Conservation (phyloP, 2,113 vertebrate genomes). For the Bucco capensis region DNA sequence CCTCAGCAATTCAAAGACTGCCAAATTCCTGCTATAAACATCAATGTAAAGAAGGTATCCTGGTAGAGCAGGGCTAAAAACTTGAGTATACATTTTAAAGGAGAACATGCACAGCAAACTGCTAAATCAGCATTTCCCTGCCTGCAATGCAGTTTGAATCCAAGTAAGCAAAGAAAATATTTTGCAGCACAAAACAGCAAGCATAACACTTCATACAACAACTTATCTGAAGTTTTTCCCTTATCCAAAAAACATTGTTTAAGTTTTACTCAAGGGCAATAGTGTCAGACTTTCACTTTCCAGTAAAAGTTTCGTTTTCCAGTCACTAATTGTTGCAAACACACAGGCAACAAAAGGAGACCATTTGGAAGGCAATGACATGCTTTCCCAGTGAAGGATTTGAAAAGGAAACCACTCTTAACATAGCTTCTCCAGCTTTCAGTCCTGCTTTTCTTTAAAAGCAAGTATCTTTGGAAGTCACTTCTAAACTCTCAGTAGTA, state of each 20-base stretch:
- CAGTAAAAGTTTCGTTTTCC: neutral
- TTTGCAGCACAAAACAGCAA: neutral
- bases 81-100: neutral
- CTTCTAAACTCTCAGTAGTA: neutral
- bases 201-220: neutral
- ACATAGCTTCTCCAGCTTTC: neutral
- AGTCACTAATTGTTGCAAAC: neutral
- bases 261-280: neutral
- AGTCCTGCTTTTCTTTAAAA: neutral
- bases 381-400: neutral
- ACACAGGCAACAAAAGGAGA: neutral
- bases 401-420: neutral
- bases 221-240: neutral
- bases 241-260: neutral
- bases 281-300: neutral
- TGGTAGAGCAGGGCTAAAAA: neutral
- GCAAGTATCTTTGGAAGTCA: neutral
- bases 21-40: neutral
- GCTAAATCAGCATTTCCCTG: neutral
- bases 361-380: neutral
- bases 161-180: neutral
- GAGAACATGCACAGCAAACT: neutral
- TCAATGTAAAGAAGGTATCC: neutral
- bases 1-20: neutral
- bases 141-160: neutral